Evolutionary conservation across 92 coral and sea anemone genomes (phyloP).

Genomic region (Nematostella vectensis): DNA sequence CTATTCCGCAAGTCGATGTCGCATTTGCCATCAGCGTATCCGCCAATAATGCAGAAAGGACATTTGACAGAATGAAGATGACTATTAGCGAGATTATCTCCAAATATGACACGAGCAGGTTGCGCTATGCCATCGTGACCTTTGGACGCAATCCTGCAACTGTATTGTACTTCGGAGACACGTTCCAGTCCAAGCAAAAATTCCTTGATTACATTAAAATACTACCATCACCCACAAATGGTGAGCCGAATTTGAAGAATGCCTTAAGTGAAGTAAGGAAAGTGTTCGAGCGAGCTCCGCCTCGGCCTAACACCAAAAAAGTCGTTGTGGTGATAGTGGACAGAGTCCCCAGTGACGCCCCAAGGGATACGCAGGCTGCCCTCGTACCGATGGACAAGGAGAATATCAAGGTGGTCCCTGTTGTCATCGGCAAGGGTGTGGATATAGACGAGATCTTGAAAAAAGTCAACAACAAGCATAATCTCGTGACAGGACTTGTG

Average conservation of each 20-base stretch:
- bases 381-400: conserved; percentile 17
- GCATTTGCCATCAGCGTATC: conserved; percentile 47
- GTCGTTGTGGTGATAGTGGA: conserved; percentile 70
- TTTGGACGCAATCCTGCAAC: conserved; percentile 18
- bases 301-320: conserved; percentile 66
- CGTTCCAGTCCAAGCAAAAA: conserved; percentile 6
- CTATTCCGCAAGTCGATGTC: conserved; percentile 28
- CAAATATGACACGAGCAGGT: conserved; percentile 39
- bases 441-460: conserved; percentile 49
- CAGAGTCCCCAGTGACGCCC: conserved; percentile 32
- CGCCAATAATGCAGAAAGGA: conserved; percentile 27
- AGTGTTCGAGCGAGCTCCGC: conserved; percentile 33
- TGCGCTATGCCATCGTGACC: conserved; percentile 20
- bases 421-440: conserved; percentile 50
- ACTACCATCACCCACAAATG: conserved; percentile 27
- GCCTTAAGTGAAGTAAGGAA: conserved; percentile 36
- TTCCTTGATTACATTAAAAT: conserved; percentile 19
- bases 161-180: conserved; percentile 16
- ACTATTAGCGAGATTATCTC: conserved; percentile 27
- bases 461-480: conserved; percentile 35
- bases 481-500: conserved; percentile 43
- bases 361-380: conserved; percentile 39
- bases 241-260: conserved; percentile 35
- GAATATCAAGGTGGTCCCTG: conserved; percentile 55
- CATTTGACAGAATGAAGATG: conserved; percentile 33